Percentiles rank a stretch among this genome's conserved stretches.
phyloP scores from a whole-genome alignment of 2,797 vertebrate genomes.

The Mus minutoides region DNA sequence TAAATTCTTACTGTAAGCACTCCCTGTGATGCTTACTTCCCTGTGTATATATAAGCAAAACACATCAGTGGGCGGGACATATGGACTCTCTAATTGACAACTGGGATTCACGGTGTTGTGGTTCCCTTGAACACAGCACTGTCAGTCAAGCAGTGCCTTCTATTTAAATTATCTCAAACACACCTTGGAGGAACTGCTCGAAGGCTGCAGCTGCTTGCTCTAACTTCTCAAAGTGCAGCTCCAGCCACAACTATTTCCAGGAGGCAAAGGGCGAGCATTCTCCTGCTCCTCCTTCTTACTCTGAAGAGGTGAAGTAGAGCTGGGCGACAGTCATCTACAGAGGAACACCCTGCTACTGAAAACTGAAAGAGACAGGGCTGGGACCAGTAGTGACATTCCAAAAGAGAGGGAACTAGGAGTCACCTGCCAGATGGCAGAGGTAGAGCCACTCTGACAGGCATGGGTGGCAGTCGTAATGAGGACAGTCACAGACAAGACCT shows the following conservation, averaged over 20 bases:
- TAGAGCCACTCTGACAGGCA: too few relatives aligned
- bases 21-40: neutral
- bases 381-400: neutral
- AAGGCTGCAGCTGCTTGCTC: neutral
- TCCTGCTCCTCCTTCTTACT: neutral
- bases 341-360: neutral
- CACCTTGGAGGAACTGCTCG: neutral
- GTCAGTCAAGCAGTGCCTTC: neutral
- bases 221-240: neutral
- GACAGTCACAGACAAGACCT: neutral
- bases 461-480: neutral
- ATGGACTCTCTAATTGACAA: neutral
- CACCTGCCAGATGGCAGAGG: neutral
- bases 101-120: neutral
- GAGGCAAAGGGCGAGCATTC: neutral
- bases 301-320: neutral
- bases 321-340: neutral
- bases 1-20: neutral
- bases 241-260: neutral
- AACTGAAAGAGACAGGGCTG: neutral
- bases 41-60: neutral
- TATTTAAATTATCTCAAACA: neutral
- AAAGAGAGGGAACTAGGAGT: neutral
- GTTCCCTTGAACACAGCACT: neutral
- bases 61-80: neutral